A percentile compares a stretch with the other conserved stretches of the same genome.
Conservation (phyloP, 2,797 vertebrate species). For the Coracias cyanogaster region DNA sequence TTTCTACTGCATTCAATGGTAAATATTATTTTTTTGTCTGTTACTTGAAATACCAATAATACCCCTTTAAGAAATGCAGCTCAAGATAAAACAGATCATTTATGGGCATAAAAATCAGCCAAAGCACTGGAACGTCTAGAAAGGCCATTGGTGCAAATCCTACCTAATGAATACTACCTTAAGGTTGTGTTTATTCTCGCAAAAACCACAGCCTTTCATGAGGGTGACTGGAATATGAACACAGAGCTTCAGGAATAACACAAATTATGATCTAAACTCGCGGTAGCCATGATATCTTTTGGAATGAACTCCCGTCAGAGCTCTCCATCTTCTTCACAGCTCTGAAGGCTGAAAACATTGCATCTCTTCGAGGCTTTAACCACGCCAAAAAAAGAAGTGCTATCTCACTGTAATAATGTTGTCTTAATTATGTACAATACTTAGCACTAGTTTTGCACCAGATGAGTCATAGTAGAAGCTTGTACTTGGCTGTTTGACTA, state of each 20-base stretch:
- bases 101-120: background rate
- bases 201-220: background rate
- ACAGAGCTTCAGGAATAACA: background rate
- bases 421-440: slow-evolving; percentile 71
- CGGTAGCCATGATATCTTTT: background rate
- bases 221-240: background rate
- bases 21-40: background rate
- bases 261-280: slow-evolving; percentile 4
- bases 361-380: slow-evolving; percentile 31
- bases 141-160: background rate
- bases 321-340: slow-evolving; percentile 27
- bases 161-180: background rate
- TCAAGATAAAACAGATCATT: background rate
- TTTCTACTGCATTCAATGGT: background rate
- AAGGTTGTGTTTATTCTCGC: background rate
- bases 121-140: background rate
- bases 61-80: background rate
- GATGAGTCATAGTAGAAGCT: slow-evolving; percentile 62
- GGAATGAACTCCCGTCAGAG: slow-evolving; percentile 14
- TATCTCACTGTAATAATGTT: slow-evolving; percentile 59
- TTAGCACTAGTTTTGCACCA: slow-evolving; percentile 58
- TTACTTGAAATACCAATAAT: background rate
- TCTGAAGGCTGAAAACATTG: slow-evolving; percentile 34
- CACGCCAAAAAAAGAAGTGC: slow-evolving; percentile 49
- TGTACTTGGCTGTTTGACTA: slow-evolving; percentile 57